Evolutionary conservation across 2,888 invertebrate genomes (phyloP).

Genomic region (Proisotoma minuta): DNA sequence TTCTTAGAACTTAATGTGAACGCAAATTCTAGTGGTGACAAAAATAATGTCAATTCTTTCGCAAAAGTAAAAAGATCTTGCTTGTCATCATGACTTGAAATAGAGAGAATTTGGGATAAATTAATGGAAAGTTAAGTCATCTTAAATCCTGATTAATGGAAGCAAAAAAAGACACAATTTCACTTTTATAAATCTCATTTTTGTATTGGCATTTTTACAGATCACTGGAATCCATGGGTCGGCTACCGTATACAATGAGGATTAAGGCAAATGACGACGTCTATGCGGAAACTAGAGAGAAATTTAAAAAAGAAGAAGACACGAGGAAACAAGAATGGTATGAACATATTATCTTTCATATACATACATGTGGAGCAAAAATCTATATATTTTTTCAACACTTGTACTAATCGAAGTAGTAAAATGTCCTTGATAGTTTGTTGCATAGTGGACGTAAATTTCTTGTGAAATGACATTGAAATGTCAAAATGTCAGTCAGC

Average conservation of each 20-base stretch:
- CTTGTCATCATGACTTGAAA: constrained; percentile 7
- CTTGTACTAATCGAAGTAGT: neutral
- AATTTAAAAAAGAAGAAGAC: constrained; percentile 87
- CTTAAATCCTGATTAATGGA: neutral
- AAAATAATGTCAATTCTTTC: too few relatives aligned
- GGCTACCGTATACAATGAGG: constrained; percentile 80
- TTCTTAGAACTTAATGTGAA: too few relatives aligned
- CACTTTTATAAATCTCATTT: neutral
- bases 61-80: too few relatives aligned
- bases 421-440: neutral
- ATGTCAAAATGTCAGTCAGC: neutral
- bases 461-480: neutral
- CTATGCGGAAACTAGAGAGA: constrained; percentile 84
- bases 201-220: constrained; percentile 50
- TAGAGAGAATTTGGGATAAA: neutral
- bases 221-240: constrained; percentile 75
- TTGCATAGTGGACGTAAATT: neutral
- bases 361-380: too few relatives aligned
- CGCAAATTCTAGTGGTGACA: too few relatives aligned
- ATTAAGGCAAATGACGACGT: constrained; percentile 94
- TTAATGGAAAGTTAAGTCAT: constrained; percentile 9
- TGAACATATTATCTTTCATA: constrained; percentile 47
- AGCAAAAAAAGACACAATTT: neutral
- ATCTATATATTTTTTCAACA: neutral
- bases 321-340: constrained; percentile 90